Evolutionary conservation across 2,113 vertebrate genomes (phyloP).

Genomic region (Fukomys damarensis): DNA sequence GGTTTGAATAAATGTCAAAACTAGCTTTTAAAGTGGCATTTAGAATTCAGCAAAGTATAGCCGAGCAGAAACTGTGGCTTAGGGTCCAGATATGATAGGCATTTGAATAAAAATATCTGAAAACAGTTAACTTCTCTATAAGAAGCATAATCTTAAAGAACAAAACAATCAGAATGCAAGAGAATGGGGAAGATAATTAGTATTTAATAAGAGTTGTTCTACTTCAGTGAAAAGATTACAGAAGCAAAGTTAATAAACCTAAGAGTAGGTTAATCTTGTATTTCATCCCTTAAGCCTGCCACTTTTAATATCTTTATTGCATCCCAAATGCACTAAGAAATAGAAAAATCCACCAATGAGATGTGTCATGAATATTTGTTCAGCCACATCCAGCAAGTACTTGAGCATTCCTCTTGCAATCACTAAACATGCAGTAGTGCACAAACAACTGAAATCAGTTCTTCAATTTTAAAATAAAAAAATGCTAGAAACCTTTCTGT

Average conservation of each 20-base stretch:
- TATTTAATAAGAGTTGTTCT: slow-evolving; percentile 72
- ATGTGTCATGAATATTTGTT: slow-evolving; percentile 51
- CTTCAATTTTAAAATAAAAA: slow-evolving; percentile 43
- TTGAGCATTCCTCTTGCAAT: not conserved
- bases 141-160: slow-evolving; percentile 34
- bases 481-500: not conserved
- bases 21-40: slow-evolving; percentile 46
- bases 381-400: not conserved
- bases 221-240: slow-evolving; percentile 59
- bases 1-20: slow-evolving; percentile 67
- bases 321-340: slow-evolving; percentile 46
- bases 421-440: not conserved
- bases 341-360: slow-evolving; percentile 9
- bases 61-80: slow-evolving; percentile 47
- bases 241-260: slow-evolving; percentile 75
- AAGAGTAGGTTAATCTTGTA: slow-evolving; percentile 73
- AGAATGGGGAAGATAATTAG: slow-evolving; percentile 63
- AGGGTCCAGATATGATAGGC: not conserved
- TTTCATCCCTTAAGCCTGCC: slow-evolving; percentile 58
- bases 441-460: not conserved
- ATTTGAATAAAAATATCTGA: slow-evolving; percentile 51
- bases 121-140: slow-evolving; percentile 46
- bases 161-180: slow-evolving; percentile 61
- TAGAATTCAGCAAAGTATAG: slow-evolving; percentile 41
- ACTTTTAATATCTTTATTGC: slow-evolving; percentile 72